phyloP scores from a whole-genome alignment of 2,113 vertebrate genomes.

The Engystomops pustulosus region DNA sequence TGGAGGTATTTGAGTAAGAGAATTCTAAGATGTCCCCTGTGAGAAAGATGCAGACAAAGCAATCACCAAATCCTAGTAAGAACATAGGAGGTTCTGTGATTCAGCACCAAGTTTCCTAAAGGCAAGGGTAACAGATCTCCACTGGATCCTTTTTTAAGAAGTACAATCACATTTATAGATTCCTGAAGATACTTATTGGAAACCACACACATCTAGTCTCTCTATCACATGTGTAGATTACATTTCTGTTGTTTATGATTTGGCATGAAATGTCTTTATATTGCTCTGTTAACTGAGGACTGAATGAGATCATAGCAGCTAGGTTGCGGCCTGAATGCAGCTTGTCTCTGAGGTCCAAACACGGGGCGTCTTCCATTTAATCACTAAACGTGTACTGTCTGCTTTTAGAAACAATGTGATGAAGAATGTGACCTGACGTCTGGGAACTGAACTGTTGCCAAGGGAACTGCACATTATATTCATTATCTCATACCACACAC shows the following conservation, averaged over 20 bases:
- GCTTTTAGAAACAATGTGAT: constrained; percentile 61
- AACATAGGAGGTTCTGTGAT: too few species aligned
- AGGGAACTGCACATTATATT: constrained; percentile 61
- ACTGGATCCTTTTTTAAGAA: too few species aligned
- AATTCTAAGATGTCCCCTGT: too few species aligned
- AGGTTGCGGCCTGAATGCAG: constrained; percentile 64
- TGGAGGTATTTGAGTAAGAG: too few species aligned
- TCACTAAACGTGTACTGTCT: constrained; percentile 55
- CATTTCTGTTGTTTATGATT: constrained; percentile 32
- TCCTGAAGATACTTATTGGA: neutral
- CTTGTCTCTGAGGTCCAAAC: constrained; percentile 62
- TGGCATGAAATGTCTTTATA: constrained; percentile 32
- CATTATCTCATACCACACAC: constrained; percentile 71
- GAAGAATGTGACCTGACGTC: constrained; percentile 66
- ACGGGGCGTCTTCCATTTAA: constrained; percentile 62
- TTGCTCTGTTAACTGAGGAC: constrained; percentile 36
- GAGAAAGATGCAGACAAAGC: too few species aligned
- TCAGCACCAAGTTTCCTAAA: too few species aligned
- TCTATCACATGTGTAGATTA: constrained; percentile 16
- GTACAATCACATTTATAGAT: too few species aligned
- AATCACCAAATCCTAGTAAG: too few species aligned
- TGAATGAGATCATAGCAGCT: constrained; percentile 57
- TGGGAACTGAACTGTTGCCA: constrained; percentile 70
- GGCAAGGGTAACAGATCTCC: too few species aligned
- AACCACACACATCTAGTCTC: neutral